Evolutionary conservation across 2,888 invertebrate genomes (phyloP).

Genomic region (Drosophila demipolita): DNA sequence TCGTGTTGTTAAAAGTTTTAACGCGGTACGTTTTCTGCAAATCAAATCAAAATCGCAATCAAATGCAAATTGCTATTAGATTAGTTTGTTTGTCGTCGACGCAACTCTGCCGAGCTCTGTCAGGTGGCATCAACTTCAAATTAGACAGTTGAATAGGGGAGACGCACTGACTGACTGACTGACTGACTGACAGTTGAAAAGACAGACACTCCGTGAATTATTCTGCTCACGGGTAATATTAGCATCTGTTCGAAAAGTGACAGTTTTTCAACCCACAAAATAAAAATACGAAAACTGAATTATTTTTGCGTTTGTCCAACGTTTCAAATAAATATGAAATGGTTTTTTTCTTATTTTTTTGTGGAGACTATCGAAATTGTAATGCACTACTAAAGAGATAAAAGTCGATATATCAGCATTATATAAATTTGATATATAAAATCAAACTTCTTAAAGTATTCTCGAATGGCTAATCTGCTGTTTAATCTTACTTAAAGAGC

Average conservation of each 20-base stretch:
- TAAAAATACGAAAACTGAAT: conserved; percentile 50
- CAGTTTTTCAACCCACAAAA: conserved; percentile 47
- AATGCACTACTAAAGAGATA: conserved; percentile 5
- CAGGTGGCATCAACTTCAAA: conserved; percentile 63
- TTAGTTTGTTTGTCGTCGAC: conserved; percentile 72
- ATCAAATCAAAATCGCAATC: conserved; percentile 77
- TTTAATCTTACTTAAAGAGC: neutral
- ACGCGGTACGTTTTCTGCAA: conserved; percentile 48
- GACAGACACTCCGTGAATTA: conserved; percentile 12
- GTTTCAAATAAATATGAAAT: conserved; percentile 18
- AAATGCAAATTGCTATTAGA: conserved; percentile 80
- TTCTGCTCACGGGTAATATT: conserved; percentile 16
- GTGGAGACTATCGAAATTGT: neutral
- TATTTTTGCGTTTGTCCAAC: conserved; percentile 46
- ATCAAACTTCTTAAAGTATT: neutral
- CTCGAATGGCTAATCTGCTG: neutral
- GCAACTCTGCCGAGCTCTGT: conserved; percentile 9
- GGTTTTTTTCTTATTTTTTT: rapidly evolving
- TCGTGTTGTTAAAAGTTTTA: conserved; percentile 50
- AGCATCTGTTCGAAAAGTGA: conserved; percentile 66
- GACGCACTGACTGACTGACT: neutral
- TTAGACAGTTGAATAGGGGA: conserved; percentile 43
- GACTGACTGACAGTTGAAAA: conserved; percentile 9
- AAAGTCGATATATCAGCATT: neutral
- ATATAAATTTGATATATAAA: neutral